phyloP scores from a whole-genome alignment of 2,888 invertebrate species.

The Sesia apiformis region DNA sequence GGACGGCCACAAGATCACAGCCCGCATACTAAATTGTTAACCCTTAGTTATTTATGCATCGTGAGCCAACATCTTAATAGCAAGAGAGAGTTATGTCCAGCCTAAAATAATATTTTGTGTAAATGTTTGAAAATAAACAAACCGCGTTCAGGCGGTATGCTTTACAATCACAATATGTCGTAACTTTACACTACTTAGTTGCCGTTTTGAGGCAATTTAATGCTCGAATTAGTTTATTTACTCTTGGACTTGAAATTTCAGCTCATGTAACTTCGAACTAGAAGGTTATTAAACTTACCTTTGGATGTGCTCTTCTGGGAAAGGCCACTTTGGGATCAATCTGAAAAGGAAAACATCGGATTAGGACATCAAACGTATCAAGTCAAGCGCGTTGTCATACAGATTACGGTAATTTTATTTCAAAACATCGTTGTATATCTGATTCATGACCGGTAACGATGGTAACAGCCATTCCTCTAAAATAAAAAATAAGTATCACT shows the following conservation, averaged over 20 bases:
- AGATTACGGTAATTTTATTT: no score
- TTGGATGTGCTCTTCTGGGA: slow-evolving; percentile 98
- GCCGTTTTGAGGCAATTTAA: slow-evolving; percentile 43
- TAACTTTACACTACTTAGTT: slow-evolving; percentile 37
- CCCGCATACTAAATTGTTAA: slow-evolving; percentile 69
- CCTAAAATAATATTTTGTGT: slow-evolving; percentile 73
- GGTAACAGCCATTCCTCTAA: no score
- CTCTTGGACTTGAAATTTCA: slow-evolving; percentile 40
- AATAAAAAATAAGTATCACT: no score
- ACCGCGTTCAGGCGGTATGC: slow-evolving; percentile 34
- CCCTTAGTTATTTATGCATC: slow-evolving; percentile 71
- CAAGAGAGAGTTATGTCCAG: slow-evolving; percentile 60
- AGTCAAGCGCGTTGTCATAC: no score
- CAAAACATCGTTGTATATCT: no score
- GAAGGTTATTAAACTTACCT: slow-evolving; percentile 80
- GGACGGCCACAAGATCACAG: slow-evolving; percentile 48
- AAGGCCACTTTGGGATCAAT: slow-evolving; percentile 99
- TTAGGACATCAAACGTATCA: no score
- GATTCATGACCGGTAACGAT: no score
- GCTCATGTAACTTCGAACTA: slow-evolving; percentile 33
- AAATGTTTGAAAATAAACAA: slow-evolving; percentile 71
- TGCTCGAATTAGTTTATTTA: slow-evolving; percentile 45
- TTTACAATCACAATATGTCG: slow-evolving; percentile 49
- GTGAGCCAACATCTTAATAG: slow-evolving; percentile 70
- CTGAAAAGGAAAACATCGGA: slow-evolving; percentile 77